These are phyloP conservation scores for Nymphalis io DNA, from an alignment of 1,140 invertebrate species.

Conservation along the genomic window DNA sequence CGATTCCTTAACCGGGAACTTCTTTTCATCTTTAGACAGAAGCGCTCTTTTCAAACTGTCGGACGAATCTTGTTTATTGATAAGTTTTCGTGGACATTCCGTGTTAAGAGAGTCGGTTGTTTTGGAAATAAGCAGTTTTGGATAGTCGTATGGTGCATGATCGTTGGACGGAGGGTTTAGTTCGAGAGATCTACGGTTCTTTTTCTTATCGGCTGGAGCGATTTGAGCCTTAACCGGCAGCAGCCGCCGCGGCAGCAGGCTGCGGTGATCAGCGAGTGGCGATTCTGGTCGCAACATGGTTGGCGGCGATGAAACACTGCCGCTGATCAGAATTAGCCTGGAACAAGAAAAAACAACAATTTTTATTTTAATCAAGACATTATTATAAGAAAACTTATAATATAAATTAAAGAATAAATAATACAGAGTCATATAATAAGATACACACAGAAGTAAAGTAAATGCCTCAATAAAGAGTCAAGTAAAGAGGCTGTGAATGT, in stretches of 20 bases:
- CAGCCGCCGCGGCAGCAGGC: conserved; percentile 70
- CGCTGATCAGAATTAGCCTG: conserved; percentile 62
- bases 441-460: too few species aligned
- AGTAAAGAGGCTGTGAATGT: too few species aligned
- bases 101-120: conserved; percentile 75
- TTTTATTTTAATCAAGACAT: neutral
- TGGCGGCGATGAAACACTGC: conserved; percentile 57
- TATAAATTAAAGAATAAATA: too few species aligned
- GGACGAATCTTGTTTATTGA: conserved; percentile 74
- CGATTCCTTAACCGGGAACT: conserved; percentile 46
- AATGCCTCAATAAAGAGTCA: too few species aligned
- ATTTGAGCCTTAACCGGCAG: conserved; percentile 74
- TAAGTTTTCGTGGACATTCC: conserved; percentile 66
- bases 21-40: conserved; percentile 72
- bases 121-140: conserved; percentile 75
- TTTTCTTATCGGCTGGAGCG: conserved; percentile 69
- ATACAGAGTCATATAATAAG: too few species aligned
- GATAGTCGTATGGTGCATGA: conserved; percentile 69
- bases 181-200: conserved; percentile 72
- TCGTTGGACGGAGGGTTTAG: conserved; percentile 68
- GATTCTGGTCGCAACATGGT: conserved; percentile 76
- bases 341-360: conserved; percentile 47
- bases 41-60: conserved; percentile 71
- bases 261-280: conserved; percentile 75
- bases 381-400: neutral